Evolutionary conservation across 1,140 invertebrate genomes (phyloP), one percentile per base, ranked within the genome.

Genomic region (Tachypleus tridentatus): DNA sequence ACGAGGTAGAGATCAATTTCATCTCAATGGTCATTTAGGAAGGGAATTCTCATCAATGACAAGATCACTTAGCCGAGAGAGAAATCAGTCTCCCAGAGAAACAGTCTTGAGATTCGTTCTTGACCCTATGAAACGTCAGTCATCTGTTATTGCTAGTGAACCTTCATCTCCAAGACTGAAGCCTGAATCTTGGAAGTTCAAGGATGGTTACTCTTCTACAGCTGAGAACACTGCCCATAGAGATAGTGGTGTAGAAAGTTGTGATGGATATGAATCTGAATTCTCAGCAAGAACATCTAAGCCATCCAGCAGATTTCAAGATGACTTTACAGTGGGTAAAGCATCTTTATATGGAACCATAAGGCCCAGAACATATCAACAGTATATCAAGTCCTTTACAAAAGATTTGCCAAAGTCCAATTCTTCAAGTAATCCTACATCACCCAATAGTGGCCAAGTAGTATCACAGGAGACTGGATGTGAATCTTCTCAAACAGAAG

Each of bases 231-330:
- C n/a, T 49, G 50, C 10, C 49, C 51, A 54, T 11, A 56, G 11
- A 56, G 64, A 66, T 49, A 68, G 67, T 58, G 68, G 65, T 58
- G 64, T 65, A n/a, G 69, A 63, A 57, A 69, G 68, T 3, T 54
- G 53, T 49, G 66, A 67, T 57, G 66, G 66, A 5, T 67, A 67
- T 49, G 63, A 64, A 54, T 67, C 66, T 10, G 66, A 67, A 50
- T 62, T 64, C 52, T 64, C 62, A 9, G 51, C 61, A 51, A 57
- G 60, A 9, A 60, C 61, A 6, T 61, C 58, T 59, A 29, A 29
- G 29, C 63, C 66, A 47, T 62, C 66, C 7, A 54, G 7, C 53
- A n/a, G n/a, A 8, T 54, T n/a, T 8, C 53, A 1, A 7, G 53
- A 54, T 54, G 49, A 47, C 48, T 9, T 10, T 10, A 60, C 58